Percentiles rank a stretch among this genome's conserved stretches.
Evolutionary conservation across 1,140 invertebrate species (phyloP).

Genomic region (Cydia splendana): DNA sequence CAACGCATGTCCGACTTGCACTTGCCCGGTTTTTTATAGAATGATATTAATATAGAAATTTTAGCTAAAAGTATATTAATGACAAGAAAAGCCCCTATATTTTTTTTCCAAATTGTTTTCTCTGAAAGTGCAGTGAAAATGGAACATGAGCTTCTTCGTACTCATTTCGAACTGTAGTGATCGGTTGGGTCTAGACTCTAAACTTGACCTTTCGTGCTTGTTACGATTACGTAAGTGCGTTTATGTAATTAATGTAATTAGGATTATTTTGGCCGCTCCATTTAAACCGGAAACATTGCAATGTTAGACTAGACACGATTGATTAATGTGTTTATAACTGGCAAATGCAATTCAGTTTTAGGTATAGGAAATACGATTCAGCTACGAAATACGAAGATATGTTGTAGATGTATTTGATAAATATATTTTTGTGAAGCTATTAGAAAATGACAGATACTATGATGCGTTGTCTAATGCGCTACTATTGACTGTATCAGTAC

Average conservation of each 20-base stretch:
- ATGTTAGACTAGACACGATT: conserved; percentile 18
- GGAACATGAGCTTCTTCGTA: not conserved
- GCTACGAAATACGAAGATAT: no score
- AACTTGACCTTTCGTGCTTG: conserved; percentile 16
- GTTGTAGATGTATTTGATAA: no score
- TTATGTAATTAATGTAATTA: conserved; percentile 27
- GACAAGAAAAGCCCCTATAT: not conserved
- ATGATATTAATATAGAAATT: no score
- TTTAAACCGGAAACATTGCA: not conserved
- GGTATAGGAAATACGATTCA: no score
- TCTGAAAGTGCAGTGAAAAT: not conserved
- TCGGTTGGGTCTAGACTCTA: not conserved
- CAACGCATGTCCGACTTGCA: no score
- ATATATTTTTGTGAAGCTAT: no score
- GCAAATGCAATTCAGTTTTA: not conserved
- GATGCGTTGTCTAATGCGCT: no score
- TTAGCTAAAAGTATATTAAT: no score
- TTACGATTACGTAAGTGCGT: conserved; percentile 5
- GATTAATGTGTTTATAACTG: not conserved
- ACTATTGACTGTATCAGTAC: no score
- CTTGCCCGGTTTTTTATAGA: no score
- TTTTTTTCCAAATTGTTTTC: not conserved
- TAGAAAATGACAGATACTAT: no score
- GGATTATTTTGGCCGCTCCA: not conserved
- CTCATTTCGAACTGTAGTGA: not conserved